Evolutionary conservation across 2,888 invertebrate species (phyloP).

Genomic region (Euclidia mi): DNA sequence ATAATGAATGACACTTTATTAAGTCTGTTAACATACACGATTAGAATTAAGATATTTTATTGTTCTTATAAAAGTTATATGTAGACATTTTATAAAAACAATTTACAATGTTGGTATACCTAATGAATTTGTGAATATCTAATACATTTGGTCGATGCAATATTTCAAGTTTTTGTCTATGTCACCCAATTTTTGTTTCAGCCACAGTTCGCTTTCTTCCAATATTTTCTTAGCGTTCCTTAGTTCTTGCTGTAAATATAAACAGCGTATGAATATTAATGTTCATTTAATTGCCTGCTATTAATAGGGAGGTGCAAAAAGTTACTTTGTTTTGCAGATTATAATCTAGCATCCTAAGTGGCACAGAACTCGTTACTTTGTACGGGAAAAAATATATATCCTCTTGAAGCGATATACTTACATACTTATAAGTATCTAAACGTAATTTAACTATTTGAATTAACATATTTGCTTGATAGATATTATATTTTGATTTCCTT

Average conservation of each 20-base stretch:
- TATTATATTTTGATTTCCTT: too few species aligned
- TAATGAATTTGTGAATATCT: slow-evolving; percentile 7
- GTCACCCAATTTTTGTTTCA: slow-evolving; percentile 69
- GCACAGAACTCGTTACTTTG: too few species aligned
- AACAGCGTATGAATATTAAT: neutral
- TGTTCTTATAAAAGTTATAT: slow-evolving; percentile 40
- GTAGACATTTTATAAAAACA: slow-evolving; percentile 54
- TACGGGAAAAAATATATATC: too few species aligned
- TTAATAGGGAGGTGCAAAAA: too few species aligned
- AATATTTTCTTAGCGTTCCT: slow-evolving; percentile 64
- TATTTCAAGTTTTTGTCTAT: slow-evolving; percentile 76
- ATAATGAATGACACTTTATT: slow-evolving; percentile 64
- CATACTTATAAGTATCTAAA: too few species aligned
- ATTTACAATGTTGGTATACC: slow-evolving; percentile 37
- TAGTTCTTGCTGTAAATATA: slow-evolving; percentile 66
- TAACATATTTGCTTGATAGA: too few species aligned
- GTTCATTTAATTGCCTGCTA: too few species aligned
- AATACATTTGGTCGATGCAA: slow-evolving; percentile 81
- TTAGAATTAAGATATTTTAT: slow-evolving; percentile 51
- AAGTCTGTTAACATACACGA: slow-evolving; percentile 52
- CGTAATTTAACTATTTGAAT: too few species aligned
- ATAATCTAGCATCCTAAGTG: too few species aligned
- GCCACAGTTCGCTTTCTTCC: slow-evolving; percentile 75
- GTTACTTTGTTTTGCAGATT: too few species aligned
- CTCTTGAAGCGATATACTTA: too few species aligned